A percentile compares a stretch with the other conserved stretches of the same genome.
Conservation (phyloP, 1,140 invertebrate genomes). For the Orussus abietinus region DNA sequence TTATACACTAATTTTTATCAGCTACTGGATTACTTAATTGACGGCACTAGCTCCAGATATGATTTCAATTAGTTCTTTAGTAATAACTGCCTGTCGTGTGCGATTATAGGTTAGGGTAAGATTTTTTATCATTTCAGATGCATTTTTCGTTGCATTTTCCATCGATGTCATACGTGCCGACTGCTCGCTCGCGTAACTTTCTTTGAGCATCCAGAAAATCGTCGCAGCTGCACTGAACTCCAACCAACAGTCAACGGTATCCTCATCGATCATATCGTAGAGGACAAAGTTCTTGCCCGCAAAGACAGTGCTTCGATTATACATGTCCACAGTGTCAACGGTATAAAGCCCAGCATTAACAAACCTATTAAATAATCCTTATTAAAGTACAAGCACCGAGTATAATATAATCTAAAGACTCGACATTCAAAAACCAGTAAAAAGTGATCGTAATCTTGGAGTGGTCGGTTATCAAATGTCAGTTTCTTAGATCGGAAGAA, state of each 20-base stretch:
- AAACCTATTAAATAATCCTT: constrained; percentile 16
- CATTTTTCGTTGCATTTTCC: constrained; percentile 97
- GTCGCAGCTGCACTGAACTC: constrained; percentile 88
- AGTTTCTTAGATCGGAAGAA: too few species aligned
- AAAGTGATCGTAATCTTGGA: too few species aligned
- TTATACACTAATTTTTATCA: too few species aligned
- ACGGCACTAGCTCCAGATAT: constrained; percentile 95
- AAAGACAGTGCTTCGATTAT: constrained; percentile 62
- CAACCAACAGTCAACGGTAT: constrained; percentile 82
- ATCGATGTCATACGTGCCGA: constrained; percentile 95
- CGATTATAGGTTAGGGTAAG: constrained; percentile 92
- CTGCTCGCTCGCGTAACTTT: constrained; percentile 90
- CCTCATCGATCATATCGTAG: constrained; percentile 82
- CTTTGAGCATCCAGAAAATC: constrained; percentile 89
- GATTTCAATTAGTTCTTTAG: constrained; percentile 96
- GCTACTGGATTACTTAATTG: too few species aligned
- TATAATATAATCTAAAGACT: too few species aligned
- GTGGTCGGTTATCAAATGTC: too few species aligned
- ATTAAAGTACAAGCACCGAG: too few species aligned
- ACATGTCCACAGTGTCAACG: constrained; percentile 74
- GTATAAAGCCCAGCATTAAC: constrained; percentile 57
- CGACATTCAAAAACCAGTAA: too few species aligned
- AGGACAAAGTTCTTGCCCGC: constrained; percentile 68
- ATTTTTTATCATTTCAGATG: constrained; percentile 96
- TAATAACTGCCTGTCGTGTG: constrained; percentile 96